A percentile compares a stretch with the other conserved stretches of the same genome.
Evolutionary conservation across 2,797 vertebrate genomes (phyloP).

Genomic region (Silurus lanzhouensis): DNA sequence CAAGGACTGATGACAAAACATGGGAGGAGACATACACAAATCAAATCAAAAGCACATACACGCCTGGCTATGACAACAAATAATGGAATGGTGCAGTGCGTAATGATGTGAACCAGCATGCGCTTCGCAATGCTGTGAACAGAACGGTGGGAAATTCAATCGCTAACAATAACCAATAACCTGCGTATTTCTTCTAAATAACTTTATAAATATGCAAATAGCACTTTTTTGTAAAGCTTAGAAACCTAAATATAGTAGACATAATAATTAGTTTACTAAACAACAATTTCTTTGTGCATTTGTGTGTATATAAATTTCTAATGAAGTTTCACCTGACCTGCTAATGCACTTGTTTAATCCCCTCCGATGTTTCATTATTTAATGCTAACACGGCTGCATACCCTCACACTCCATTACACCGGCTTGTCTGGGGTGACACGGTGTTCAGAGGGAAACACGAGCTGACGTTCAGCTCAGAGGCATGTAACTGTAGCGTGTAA

Average conservation of each 20-base stretch:
- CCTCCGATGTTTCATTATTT: constrained; percentile 42
- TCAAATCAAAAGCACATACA: too few relatives aligned
- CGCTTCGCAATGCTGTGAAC: too few relatives aligned
- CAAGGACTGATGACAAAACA: too few relatives aligned
- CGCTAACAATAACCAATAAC: too few relatives aligned
- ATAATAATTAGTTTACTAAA: constrained; percentile 6
- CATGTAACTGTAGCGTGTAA: constrained; percentile 49
- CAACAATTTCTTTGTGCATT: constrained; percentile 25
- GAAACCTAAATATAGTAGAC: too few relatives aligned
- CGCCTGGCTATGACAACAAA: too few relatives aligned
- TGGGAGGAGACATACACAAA: too few relatives aligned
- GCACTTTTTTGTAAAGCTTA: not conserved
- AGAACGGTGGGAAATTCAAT: too few relatives aligned
- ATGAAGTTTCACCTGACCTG: constrained; percentile 33
- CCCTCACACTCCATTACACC: constrained; percentile 47
- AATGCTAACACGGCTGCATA: constrained; percentile 21
- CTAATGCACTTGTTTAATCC: constrained; percentile 37
- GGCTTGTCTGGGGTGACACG: constrained; percentile 39
- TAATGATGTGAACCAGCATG: too few relatives aligned
- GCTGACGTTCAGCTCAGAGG: constrained; percentile 40
- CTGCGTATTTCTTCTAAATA: not conserved
- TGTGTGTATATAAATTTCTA: constrained; percentile 25
- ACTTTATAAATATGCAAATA: not conserved
- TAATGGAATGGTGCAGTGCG: too few relatives aligned
- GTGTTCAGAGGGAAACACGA: constrained; percentile 46